Evolutionary conservation across 2,113 vertebrate genomes (phyloP).

Genomic region (Oophaga pumilio): DNA sequence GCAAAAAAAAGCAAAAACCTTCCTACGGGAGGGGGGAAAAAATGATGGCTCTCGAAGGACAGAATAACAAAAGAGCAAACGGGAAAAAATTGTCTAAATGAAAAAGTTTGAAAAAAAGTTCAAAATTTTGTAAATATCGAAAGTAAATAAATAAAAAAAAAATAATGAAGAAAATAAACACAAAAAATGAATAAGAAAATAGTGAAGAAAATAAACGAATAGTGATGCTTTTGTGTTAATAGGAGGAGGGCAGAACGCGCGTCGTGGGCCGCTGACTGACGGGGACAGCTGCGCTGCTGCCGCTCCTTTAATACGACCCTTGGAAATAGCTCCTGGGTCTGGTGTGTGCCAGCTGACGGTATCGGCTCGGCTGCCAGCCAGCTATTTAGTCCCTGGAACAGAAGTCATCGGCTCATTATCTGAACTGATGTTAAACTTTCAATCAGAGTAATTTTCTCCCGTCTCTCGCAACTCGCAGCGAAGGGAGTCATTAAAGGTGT

Average conservation of each 20-base stretch:
- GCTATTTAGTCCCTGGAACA: background rate
- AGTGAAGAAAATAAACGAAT: background rate
- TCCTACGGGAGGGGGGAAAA: too few species aligned
- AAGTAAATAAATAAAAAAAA: background rate
- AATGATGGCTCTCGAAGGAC: too few species aligned
- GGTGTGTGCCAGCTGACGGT: background rate
- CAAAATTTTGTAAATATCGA: background rate
- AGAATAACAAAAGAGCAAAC: too few species aligned
- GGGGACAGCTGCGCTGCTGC: background rate
- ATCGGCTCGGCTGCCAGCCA: background rate
- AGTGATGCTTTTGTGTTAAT: background rate
- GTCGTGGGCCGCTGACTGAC: background rate
- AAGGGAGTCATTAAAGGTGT: background rate
- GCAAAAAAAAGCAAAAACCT: too few species aligned
- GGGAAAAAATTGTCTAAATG: too few species aligned
- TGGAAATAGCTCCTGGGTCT: background rate
- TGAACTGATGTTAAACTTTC: slow-evolving; percentile 14
- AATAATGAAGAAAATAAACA: too few species aligned
- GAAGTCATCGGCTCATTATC: background rate
- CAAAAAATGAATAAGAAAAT: too few species aligned
- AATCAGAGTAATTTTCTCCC: background rate
- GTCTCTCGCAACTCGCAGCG: background rate
- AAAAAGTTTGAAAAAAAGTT: too few species aligned
- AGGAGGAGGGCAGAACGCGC: background rate
- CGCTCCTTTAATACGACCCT: background rate